These are phyloP conservation scores for Cottus gobio DNA, from an alignment of 2,113 vertebrate genomes.

Conservation along the genomic window DNA sequence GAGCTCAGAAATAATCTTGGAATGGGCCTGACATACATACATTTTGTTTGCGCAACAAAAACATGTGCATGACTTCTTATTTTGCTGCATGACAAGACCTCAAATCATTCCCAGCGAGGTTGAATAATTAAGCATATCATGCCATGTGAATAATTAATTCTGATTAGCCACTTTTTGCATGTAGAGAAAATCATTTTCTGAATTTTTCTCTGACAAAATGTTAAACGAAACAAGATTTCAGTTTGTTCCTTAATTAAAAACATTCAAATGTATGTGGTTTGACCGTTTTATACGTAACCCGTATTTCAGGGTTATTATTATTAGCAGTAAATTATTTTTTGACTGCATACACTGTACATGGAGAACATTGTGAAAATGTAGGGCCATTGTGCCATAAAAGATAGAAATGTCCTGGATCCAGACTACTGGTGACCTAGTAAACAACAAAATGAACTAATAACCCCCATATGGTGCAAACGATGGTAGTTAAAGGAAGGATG, in stretches of 20 bases:
- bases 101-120: slow-evolving; percentile 26
- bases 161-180: slow-evolving; percentile 25
- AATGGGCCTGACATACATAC: slow-evolving; percentile 18
- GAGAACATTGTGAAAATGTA: neutral
- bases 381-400: neutral
- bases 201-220: neutral
- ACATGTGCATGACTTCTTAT: slow-evolving; percentile 31
- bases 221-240: neutral
- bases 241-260: neutral
- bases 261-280: neutral
- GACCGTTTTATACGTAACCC: neutral
- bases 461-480: no score
- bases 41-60: slow-evolving; percentile 35
- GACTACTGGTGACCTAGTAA: neutral
- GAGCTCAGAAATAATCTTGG: slow-evolving; percentile 21
- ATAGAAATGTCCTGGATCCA: neutral
- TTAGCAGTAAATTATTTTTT: no score
- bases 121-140: slow-evolving; percentile 29
- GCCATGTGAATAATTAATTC: slow-evolving; percentile 23
- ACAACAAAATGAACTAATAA: neutral
- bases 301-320: neutral
- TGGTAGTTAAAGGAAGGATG: no score
- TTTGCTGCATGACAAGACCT: slow-evolving; percentile 30
- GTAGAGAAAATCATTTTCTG: neutral
- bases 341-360: no score